phyloP scores from a whole-genome alignment of 2,888 invertebrate genomes.

The Carabus problematicus region DNA sequence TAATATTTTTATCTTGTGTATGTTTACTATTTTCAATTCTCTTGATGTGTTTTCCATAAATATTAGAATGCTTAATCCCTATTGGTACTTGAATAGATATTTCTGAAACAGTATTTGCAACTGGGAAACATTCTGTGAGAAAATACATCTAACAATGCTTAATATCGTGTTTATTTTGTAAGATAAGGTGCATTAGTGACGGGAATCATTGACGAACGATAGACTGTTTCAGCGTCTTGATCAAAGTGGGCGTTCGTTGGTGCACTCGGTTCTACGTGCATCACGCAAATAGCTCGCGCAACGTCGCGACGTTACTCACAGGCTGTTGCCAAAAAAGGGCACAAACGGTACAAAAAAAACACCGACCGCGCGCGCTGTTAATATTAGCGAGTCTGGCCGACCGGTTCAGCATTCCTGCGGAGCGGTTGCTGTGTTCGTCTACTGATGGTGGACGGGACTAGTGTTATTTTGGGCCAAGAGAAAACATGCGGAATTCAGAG shows the following conservation, averaged over 20 bases:
- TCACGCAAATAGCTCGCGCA: slow-evolving; percentile 7
- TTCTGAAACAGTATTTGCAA: too few species aligned
- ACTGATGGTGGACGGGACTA: slow-evolving; percentile 29
- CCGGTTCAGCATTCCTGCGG: not conserved
- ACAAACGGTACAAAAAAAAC: slow-evolving; percentile 38
- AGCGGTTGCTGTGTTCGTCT: slow-evolving; percentile 15
- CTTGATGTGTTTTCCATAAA: too few species aligned
- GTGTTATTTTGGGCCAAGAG: slow-evolving; percentile 44
- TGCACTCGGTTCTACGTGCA: too few species aligned
- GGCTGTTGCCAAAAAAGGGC: slow-evolving; percentile 36
- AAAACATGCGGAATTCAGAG: slow-evolving; percentile 57
- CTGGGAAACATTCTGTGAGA: too few species aligned
- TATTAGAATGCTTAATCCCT: too few species aligned
- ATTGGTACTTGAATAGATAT: too few species aligned
- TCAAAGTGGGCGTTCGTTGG: not conserved
- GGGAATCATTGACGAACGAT: too few species aligned
- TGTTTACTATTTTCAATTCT: too few species aligned
- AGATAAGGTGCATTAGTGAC: too few species aligned
- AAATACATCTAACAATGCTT: too few species aligned
- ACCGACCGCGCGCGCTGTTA: slow-evolving; percentile 26
- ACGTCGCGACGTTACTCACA: slow-evolving; percentile 16
- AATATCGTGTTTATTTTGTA: too few species aligned
- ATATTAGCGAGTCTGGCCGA: slow-evolving; percentile 27
- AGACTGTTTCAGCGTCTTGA: not conserved
- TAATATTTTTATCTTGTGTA: too few species aligned